Conservation (phyloP, 2,797 vertebrate genomes). For the Peromyscus aztecus region DNA sequence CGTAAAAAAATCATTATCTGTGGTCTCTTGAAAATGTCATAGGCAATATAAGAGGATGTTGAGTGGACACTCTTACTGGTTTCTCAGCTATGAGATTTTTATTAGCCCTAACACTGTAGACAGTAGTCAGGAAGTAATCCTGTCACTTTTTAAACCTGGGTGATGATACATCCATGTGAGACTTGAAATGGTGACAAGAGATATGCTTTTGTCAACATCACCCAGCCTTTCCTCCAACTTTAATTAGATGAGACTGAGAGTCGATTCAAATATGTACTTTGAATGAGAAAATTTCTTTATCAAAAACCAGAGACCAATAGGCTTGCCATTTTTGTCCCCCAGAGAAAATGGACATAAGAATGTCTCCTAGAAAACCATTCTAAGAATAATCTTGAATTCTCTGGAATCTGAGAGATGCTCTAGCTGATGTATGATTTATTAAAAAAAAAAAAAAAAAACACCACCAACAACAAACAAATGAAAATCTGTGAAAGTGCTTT, state of each 20-base stretch:
- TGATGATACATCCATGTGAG: neutral
- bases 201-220: neutral
- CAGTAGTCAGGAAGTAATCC: neutral
- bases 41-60: neutral
- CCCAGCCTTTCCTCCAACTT: neutral
- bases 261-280: neutral
- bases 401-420: neutral
- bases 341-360: neutral
- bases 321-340: neutral
- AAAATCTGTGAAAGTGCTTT: neutral
- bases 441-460: neutral
- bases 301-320: neutral
- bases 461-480: neutral
- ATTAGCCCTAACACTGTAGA: neutral
- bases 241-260: neutral
- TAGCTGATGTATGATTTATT: neutral
- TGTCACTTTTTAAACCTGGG: neutral
- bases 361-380: neutral
- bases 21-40: neutral
- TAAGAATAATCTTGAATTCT: neutral
- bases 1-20: neutral
- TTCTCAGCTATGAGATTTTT: neutral
- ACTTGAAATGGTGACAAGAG: neutral
- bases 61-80: neutral
- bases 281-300: neutral